Evolutionary conservation across 2,888 invertebrate genomes (phyloP).

Genomic region (Notodonta ziczac): DNA sequence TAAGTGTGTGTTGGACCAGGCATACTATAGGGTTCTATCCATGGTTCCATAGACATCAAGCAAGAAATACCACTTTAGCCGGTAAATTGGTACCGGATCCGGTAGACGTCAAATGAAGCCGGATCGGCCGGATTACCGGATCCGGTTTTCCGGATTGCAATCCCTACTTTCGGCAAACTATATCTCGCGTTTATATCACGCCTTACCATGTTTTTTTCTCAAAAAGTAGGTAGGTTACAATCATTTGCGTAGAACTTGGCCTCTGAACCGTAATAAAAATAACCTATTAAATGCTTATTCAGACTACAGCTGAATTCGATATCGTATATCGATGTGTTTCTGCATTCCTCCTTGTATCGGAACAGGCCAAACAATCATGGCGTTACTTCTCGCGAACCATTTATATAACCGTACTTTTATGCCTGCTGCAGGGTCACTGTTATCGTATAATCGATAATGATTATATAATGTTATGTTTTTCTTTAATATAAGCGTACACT

Average conservation of each 20-base stretch:
- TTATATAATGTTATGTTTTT: not conserved
- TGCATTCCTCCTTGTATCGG: no score
- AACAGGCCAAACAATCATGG: not conserved
- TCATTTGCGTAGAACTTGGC: not conserved
- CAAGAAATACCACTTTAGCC: no score
- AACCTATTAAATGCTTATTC: not conserved
- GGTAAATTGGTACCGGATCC: no score
- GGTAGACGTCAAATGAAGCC: no score
- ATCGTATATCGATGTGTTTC: no score
- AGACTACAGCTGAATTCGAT: not conserved
- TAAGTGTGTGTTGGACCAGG: no score
- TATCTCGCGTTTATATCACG: not conserved
- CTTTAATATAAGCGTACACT: not conserved
- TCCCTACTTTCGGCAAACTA: not conserved
- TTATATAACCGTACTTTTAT: not conserved
- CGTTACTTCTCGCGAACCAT: not conserved
- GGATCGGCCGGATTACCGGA: no score
- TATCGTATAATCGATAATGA: not conserved
- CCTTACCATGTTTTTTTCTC: not conserved
- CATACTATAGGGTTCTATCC: no score
- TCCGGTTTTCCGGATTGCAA: no score
- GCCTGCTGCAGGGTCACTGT: not conserved
- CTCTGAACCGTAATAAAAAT: conserved; percentile 1
- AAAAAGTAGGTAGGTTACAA: not conserved
- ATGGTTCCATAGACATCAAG: no score